A percentile compares a stretch with the other conserved stretches of the same genome.
Evolutionary conservation across 2,888 invertebrate species (phyloP).

Genomic region (Apamea monoglypha): DNA sequence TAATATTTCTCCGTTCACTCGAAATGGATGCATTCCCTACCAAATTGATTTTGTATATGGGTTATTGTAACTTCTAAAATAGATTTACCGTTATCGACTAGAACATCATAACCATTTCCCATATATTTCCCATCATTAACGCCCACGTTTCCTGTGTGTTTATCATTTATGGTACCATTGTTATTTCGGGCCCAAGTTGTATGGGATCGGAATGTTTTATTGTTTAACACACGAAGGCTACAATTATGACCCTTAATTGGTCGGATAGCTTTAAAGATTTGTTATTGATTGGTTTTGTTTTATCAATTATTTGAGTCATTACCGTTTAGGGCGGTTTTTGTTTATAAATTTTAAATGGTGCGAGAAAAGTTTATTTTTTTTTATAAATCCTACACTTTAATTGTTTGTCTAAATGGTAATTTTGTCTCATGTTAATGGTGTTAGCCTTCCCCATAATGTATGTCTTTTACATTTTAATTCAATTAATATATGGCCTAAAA

Average conservation of each 20-base stretch:
- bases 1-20: background rate
- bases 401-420: background rate
- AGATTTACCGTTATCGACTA: conserved; percentile 48
- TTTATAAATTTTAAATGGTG: conserved; percentile 23
- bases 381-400: background rate
- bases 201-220: conserved; percentile 70
- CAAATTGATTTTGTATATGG: conserved; percentile 25
- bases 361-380: conserved; percentile 1
- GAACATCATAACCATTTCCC: conserved; percentile 50
- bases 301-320: conserved; percentile 42
- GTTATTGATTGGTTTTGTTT: conserved; percentile 56
- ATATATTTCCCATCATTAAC: conserved; percentile 63
- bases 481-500: too few species aligned
- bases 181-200: conserved; percentile 57
- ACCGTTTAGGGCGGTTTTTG: conserved; percentile 13
- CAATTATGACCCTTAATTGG: conserved; percentile 70
- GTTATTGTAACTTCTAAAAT: conserved; percentile 40
- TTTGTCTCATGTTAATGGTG: background rate
- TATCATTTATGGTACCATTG: conserved; percentile 68
- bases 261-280: conserved; percentile 63
- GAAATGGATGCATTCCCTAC: conserved; percentile 13
- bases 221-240: conserved; percentile 67
- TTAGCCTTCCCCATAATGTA: background rate
- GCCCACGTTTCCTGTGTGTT: conserved; percentile 69
- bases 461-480: background rate